A percentile compares a stretch with the other conserved stretches of the same genome.
Evolutionary conservation across 2,113 vertebrate species (phyloP).

Genomic region (Megalops atlanticus): DNA sequence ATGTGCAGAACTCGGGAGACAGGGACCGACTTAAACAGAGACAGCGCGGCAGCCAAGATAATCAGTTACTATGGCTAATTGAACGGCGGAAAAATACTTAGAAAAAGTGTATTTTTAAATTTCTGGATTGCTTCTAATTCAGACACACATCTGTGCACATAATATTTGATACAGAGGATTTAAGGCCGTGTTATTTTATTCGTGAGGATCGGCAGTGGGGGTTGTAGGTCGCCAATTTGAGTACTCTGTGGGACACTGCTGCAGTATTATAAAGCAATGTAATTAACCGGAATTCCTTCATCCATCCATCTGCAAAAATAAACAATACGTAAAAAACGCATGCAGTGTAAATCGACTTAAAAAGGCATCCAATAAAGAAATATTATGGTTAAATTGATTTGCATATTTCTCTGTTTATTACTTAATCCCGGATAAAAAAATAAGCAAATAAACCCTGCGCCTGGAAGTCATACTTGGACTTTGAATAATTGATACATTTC

Average conservation of each 20-base stretch:
- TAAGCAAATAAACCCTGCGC: background rate
- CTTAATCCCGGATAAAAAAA: background rate
- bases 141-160: too few species aligned
- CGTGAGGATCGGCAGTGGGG: too few species aligned
- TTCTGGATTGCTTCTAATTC: too few species aligned
- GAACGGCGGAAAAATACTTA: too few species aligned
- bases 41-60: conserved; percentile 4
- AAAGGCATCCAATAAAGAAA: background rate
- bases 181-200: too few species aligned
- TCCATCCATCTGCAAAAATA: too few species aligned
- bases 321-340: background rate
- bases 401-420: background rate
- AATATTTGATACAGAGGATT: too few species aligned
- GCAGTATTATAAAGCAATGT: too few species aligned
- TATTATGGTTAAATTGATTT: background rate
- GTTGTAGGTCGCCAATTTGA: too few species aligned
- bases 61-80: background rate
- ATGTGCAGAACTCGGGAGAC: background rate
- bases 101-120: too few species aligned
- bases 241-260: too few species aligned
- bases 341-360: background rate
- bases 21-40: conserved; percentile 1
- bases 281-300: too few species aligned
- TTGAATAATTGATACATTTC: background rate
- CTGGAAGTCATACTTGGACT: background rate